These are phyloP conservation scores for Conchocele bisecta DNA, from an alignment of 2,888 invertebrate species.

Conservation along the genomic window DNA sequence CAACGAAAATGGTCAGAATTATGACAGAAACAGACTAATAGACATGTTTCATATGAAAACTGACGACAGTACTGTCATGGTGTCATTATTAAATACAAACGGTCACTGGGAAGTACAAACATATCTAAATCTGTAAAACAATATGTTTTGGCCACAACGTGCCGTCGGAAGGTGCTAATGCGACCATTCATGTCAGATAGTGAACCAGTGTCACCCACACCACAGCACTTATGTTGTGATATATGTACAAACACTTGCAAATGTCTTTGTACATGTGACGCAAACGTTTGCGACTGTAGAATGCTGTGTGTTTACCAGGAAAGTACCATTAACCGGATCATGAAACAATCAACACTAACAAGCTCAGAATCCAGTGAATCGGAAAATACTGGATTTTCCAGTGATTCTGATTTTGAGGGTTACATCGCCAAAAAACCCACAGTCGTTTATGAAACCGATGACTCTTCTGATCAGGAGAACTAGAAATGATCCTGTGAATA, in stretches of 20 bases:
- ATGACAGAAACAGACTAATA: too few species aligned
- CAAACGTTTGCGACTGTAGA: background rate
- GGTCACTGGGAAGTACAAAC: constrained; percentile 19
- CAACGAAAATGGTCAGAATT: constrained; percentile 7
- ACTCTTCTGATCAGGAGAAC: too few species aligned
- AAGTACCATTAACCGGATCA: background rate
- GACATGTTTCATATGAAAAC: constrained; percentile 30
- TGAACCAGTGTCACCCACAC: background rate
- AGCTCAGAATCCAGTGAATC: background rate
- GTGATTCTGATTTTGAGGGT: constrained; percentile 9
- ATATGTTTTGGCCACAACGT: background rate
- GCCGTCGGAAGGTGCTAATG: constrained; percentile 1
- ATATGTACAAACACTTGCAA: constrained; percentile 5
- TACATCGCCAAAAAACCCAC: background rate
- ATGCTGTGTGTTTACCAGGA: background rate
- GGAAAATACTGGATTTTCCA: constrained; percentile 1
- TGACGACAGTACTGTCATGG: constrained; percentile 21
- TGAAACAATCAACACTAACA: background rate
- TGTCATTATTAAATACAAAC: constrained; percentile 29
- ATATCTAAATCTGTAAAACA: constrained; percentile 24
- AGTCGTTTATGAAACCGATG: too few species aligned
- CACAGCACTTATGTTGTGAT: constrained; percentile 18
- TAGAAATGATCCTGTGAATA: too few species aligned
- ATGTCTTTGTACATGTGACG: constrained; percentile 6
- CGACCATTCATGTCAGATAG: background rate